Base-by-base conservation (phyloP, 2,888 invertebrate genomes). In the Slavum lentiscoides region DNA sequence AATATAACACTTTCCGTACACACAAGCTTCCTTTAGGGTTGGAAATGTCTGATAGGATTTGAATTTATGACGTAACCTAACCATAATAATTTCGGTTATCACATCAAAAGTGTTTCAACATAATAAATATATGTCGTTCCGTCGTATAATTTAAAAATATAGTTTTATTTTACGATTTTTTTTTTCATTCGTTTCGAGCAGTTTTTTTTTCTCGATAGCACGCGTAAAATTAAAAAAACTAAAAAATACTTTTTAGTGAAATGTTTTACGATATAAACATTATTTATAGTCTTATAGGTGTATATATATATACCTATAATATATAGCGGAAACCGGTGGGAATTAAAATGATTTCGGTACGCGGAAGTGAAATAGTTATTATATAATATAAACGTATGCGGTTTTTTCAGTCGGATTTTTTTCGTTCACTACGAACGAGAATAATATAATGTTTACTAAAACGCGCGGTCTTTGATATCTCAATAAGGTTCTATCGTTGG, bases 31-130 rank as follows among this genome's bases (percentile, higher is more conserved):
- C 53, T 53, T 37, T 72, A 23, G 37, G 37, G 53, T 37, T 55
- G 19, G 19, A 55, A 62, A 77, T 39, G 62, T 62, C 76, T 76
- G 76, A 68, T 69, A 62, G 68, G 77, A 62, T 77, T 70, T 69
- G 62, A 77, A 70, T 69, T 68, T 69, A 69, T 62, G 77, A 70
- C 62, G 77, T 62, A 62, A 70, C 69, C n/a, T 68, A 23, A 76
- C 43, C 30, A 49, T 21, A 7, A 58, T 74, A 37, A 19, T 74
- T 66, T 66, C 37, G 53, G 37, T 70, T 39, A 70, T 77, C 77
- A 55, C 37, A 19, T 66, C 55, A 58, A 39, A 55, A 58, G 66
- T 66, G 53, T 66, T 74, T 66, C 21, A 58, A 58, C 55, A 13
- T 23, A 58, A 23, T 21, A 39, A 58, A 23, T 21, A 39, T 21